A percentile compares a stretch with the other conserved stretches of the same genome.
Evolutionary conservation across 2,113 vertebrate genomes (phyloP).

Genomic region (Anas platyrhynchos): DNA sequence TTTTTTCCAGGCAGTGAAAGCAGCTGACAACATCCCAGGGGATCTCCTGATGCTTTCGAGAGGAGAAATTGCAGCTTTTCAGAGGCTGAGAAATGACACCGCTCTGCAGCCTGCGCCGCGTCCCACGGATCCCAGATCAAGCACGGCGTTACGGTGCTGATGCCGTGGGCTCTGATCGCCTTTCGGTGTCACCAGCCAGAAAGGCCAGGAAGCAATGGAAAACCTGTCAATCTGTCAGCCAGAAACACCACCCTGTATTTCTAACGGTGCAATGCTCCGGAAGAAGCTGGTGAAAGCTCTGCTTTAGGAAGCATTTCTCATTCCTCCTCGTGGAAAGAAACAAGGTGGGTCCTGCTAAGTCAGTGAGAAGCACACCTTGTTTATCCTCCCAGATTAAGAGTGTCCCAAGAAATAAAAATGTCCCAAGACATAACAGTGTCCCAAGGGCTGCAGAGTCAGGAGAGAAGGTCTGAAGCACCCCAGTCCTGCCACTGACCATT

Average conservation of each 20-base stretch:
- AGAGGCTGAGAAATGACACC: conserved; percentile 31
- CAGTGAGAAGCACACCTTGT: background rate
- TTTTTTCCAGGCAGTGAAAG: conserved; percentile 48
- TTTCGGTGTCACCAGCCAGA: background rate
- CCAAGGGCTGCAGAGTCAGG: background rate
- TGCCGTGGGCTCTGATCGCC: background rate
- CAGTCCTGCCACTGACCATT: background rate
- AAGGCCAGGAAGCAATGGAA: background rate
- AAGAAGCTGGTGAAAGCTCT: background rate
- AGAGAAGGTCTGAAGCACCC: background rate
- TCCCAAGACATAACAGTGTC: background rate
- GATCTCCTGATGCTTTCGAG: conserved; percentile 43
- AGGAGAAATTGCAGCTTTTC: conserved; percentile 53
- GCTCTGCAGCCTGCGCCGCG: background rate
- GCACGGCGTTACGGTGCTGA: rapidly evolving
- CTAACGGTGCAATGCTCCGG: rapidly evolving
- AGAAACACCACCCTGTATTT: rapidly evolving
- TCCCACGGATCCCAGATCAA: background rate
- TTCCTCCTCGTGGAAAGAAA: background rate
- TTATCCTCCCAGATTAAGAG: background rate
- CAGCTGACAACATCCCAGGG: conserved; percentile 21
- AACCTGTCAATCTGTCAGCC: background rate
- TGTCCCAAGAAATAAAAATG: background rate
- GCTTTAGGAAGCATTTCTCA: background rate
- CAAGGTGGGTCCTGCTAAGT: background rate